A percentile compares a stretch with the other conserved stretches of the same genome.
Evolutionary conservation across 30 jellyfish, hydroid and myxozoan species (phyloP).

Genomic region (Nemopilema nomurai): DNA sequence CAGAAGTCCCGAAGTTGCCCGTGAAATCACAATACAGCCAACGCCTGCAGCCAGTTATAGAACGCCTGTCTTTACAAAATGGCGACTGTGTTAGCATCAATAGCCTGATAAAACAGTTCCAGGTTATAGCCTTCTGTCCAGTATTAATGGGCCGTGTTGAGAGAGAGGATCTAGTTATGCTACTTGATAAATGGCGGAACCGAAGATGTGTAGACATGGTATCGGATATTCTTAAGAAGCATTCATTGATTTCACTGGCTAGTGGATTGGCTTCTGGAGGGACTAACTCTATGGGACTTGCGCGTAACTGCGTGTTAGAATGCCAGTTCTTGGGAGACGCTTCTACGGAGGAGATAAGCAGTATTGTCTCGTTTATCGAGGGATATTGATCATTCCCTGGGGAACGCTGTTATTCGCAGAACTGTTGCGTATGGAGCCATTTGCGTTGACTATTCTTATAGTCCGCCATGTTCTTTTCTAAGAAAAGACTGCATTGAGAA

Average conservation of each 20-base stretch:
- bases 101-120: slow-evolving; percentile 52
- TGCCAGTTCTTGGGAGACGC: slow-evolving; percentile 73
- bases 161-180: slow-evolving; percentile 35
- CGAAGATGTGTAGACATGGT: slow-evolving; percentile 94
- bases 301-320: slow-evolving; percentile 80
- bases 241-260: slow-evolving; percentile 65
- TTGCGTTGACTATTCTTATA: background rate
- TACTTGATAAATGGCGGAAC: slow-evolving; percentile 85
- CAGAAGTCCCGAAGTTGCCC: slow-evolving; percentile 62
- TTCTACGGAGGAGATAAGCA: slow-evolving; percentile 62
- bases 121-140: slow-evolving; percentile 86
- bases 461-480: background rate
- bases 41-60: slow-evolving; percentile 66
- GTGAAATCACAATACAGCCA: slow-evolving; percentile 76
- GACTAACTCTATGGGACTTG: slow-evolving; percentile 55
- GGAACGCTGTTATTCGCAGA: background rate
- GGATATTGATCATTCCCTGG: background rate
- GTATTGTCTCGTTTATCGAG: background rate
- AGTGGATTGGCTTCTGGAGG: slow-evolving; percentile 60
- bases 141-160: slow-evolving; percentile 49
- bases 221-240: slow-evolving; percentile 80
- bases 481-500: background rate
- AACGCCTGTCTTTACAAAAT: slow-evolving; percentile 28
- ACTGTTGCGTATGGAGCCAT: background rate
- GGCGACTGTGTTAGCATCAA: slow-evolving; percentile 22